phyloP scores from a whole-genome alignment of 2,113 vertebrate genomes.

The Phalacrocorax aristotelis region DNA sequence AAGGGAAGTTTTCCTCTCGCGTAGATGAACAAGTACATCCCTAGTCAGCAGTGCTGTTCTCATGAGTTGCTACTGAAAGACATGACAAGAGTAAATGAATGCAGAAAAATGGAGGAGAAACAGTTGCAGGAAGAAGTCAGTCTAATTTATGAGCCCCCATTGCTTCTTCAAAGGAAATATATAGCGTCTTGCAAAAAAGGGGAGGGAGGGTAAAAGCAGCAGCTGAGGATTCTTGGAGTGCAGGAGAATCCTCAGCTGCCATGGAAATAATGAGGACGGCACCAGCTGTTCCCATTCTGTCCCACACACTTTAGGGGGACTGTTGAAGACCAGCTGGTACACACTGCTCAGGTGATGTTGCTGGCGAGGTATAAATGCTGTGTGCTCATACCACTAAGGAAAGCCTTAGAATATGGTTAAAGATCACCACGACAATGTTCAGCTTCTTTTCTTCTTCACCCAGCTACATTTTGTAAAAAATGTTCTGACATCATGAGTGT shows the following conservation, averaged over 20 bases:
- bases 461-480: neutral
- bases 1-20: neutral
- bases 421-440: neutral
- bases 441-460: neutral
- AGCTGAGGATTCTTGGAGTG: slow-evolving; percentile 56
- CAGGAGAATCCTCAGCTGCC: slow-evolving; percentile 58
- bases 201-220: slow-evolving; percentile 15
- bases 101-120: slow-evolving; percentile 34
- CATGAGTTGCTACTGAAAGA: slow-evolving; percentile 8
- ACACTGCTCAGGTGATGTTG: slow-evolving; percentile 22
- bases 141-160: slow-evolving; percentile 40
- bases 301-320: neutral
- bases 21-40: neutral
- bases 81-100: slow-evolving; percentile 2
- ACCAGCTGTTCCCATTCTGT: slow-evolving; percentile 52
- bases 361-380: neutral
- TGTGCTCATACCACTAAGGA: neutral
- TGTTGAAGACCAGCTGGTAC: neutral
- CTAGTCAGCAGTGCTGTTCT: neutral
- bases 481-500: neutral
- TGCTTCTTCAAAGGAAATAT: slow-evolving; percentile 59
- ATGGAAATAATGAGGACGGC: slow-evolving; percentile 12
- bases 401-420: neutral
- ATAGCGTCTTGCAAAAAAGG: neutral
- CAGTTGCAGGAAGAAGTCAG: neutral